Conservation (phyloP, 53 echinoderm and acorn worm species). For the Antedon mediterranea region DNA sequence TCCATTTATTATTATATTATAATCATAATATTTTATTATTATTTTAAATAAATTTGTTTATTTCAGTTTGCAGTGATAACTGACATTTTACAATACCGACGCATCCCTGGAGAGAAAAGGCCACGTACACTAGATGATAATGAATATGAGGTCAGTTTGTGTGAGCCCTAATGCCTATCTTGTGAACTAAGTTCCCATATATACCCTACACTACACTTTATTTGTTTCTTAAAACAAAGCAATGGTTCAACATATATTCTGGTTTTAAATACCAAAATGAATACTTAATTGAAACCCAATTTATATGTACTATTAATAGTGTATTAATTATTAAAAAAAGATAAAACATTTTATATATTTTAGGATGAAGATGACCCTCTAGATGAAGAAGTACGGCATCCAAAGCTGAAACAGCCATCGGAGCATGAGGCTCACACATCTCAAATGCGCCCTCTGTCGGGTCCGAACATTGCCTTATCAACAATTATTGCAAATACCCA, state of each 20-base stretch:
- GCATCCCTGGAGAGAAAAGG: constrained; percentile 39
- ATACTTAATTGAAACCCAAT: too few species aligned
- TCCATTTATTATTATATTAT: too few species aligned
- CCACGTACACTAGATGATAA: constrained; percentile 35
- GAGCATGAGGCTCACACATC: not conserved
- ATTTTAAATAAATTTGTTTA: too few species aligned
- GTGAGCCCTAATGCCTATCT: too few species aligned
- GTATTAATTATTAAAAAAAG: too few species aligned
- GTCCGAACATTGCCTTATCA: not conserved
- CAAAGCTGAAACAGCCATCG: not conserved
- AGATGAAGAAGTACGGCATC: constrained; percentile 42
- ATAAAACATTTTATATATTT: not conserved
- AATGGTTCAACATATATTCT: too few species aligned
- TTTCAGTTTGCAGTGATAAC: not conserved
- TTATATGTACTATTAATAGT: too few species aligned
- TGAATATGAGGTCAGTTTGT: constrained; percentile 26
- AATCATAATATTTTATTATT: too few species aligned
- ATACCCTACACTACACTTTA: too few species aligned
- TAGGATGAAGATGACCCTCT: constrained; percentile 45
- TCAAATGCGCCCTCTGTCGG: not conserved
- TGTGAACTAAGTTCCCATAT: too few species aligned
- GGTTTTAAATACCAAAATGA: too few species aligned
- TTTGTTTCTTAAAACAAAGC: too few species aligned
- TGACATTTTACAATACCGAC: constrained; percentile 13
- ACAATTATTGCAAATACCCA: not conserved